Evolutionary conservation across 2,113 vertebrate species (phyloP).

Genomic region (Capreolus pygargus): DNA sequence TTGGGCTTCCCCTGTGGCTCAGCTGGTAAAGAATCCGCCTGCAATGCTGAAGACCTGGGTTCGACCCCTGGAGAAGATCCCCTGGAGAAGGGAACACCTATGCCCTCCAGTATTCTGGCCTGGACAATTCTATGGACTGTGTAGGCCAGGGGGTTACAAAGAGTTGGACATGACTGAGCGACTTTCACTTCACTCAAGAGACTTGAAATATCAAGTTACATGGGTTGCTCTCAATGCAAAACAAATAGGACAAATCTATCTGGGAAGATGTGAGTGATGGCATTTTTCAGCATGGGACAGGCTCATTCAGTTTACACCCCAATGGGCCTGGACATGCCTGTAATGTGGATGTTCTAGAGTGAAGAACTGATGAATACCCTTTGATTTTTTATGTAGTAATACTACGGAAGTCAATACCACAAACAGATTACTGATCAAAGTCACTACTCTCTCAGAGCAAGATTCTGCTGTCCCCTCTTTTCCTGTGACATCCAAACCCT

Average conservation of each 20-base stretch:
- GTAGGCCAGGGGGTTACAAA: not conserved
- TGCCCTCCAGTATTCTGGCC: not conserved
- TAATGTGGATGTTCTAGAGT: not conserved
- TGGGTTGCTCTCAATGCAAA: not conserved
- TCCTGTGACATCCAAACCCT: not conserved
- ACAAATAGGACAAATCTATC: not conserved
- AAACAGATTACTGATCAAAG: not conserved
- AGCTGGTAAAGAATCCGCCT: not conserved
- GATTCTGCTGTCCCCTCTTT: not conserved
- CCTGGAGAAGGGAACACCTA: not conserved
- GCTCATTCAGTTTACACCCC: not conserved
- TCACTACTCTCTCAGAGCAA: not conserved
- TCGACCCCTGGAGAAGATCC: not conserved
- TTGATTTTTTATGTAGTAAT: not conserved
- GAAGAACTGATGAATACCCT: not conserved
- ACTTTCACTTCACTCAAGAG: not conserved
- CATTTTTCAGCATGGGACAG: not conserved
- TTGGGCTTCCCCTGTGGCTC: not conserved
- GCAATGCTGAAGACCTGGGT: not conserved
- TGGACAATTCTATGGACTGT: not conserved
- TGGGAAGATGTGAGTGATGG: not conserved
- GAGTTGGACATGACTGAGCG: rapidly evolving
- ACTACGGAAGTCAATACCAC: not conserved
- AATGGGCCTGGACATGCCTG: not conserved
- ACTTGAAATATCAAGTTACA: not conserved